Conservation (phyloP, 2,888 invertebrate species). For the Enoplolaimus lenunculus region DNA sequence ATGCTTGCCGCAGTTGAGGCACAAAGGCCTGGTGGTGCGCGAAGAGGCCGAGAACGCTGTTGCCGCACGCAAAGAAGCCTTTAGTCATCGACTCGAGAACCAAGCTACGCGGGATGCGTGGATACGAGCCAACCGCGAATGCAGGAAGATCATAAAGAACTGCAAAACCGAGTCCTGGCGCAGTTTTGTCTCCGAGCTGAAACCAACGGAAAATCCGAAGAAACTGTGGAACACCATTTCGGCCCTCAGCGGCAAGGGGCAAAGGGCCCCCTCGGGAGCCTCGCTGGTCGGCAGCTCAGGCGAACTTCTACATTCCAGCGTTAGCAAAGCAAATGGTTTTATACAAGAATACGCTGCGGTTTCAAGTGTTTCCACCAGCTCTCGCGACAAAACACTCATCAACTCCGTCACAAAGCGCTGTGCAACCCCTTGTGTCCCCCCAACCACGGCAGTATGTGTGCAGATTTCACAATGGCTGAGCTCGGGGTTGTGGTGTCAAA, state of each 20-base stretch:
- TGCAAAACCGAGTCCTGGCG: not conserved
- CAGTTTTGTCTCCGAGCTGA: not conserved
- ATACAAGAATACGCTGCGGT: not conserved
- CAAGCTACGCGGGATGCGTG: not conserved
- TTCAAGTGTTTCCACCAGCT: not conserved
- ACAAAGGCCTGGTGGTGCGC: constrained; percentile 6
- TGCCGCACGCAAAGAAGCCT: not conserved
- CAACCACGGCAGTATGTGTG: not conserved
- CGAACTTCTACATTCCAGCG: not conserved
- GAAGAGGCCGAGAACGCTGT: constrained; percentile 6
- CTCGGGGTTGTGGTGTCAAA: not conserved
- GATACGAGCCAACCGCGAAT: not conserved
- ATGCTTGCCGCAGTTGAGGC: not conserved
- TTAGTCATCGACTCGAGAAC: not conserved
- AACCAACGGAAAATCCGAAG: not conserved
- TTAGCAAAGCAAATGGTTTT: not conserved
- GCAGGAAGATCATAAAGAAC: not conserved
- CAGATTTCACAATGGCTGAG: not conserved
- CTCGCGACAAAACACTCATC: not conserved
- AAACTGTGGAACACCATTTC: not conserved
- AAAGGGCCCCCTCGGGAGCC: not conserved
- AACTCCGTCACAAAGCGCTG: not conserved
- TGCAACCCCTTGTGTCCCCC: not conserved
- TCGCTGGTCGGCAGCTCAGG: not conserved
- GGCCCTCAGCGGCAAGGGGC: not conserved